phyloP scores from a whole-genome alignment of 2,113 vertebrate genomes.

The Odobenus rosmarus region DNA sequence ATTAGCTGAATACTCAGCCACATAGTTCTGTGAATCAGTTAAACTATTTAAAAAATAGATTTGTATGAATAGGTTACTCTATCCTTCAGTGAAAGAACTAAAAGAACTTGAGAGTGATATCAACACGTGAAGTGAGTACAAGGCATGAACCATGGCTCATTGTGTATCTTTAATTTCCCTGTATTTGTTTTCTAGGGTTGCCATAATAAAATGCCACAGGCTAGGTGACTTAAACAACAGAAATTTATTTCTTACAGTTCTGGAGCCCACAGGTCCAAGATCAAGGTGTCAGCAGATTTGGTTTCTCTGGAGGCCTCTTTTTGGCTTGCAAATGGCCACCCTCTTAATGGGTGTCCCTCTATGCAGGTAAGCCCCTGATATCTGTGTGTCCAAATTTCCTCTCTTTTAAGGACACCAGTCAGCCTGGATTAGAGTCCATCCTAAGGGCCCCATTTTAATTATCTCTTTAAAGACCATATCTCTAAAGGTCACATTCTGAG shows the following conservation, averaged over 20 bases:
- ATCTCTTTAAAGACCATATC: background rate
- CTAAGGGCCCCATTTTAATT: background rate
- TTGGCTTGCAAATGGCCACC: background rate
- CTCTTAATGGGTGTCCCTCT: background rate
- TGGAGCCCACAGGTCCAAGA: background rate
- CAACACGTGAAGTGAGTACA: background rate
- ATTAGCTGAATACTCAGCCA: background rate
- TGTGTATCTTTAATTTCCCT: background rate
- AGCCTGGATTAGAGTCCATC: background rate
- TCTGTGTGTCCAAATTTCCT: background rate
- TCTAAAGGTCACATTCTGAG: background rate
- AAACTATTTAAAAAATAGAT: conserved; percentile 3
- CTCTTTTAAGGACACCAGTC: background rate
- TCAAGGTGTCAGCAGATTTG: background rate
- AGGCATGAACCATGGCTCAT: background rate
- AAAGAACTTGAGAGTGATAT: background rate
- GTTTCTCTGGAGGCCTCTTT: background rate
- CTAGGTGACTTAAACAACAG: background rate
- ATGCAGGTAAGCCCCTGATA: accelerated
- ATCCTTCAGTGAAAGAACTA: background rate
- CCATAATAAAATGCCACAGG: background rate
- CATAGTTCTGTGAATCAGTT: background rate
- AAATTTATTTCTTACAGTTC: background rate
- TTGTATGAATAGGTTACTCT: background rate
- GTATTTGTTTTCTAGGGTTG: background rate